Base-by-base conservation (phyloP, 2,113 vertebrate species). In the Varanus salvator region DNA sequence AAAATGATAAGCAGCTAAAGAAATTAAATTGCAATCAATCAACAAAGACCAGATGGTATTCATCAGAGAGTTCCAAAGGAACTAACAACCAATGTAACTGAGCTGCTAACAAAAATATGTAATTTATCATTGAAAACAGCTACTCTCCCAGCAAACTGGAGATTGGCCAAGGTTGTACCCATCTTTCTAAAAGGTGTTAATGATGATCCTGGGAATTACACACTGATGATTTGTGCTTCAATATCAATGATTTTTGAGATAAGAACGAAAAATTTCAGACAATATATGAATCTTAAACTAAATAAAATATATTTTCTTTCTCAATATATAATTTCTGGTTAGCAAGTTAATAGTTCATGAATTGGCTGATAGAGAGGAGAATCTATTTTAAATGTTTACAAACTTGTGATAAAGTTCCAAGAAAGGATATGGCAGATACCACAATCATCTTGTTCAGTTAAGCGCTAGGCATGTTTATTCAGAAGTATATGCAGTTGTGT, bases 81-180 rank as follows among this genome's bases (percentile, higher is more conserved):
- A 89, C 88, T 44, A 84, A 93, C 88, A 89, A 93, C 93, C 94
- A 94, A 68, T 80, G 44, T 94, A 94, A 94, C 88, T 92, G 89
- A 94, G 89, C 90, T 93, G 90, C 90, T 96, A 95, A 95, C 89
- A 94, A 93, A 96, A 96, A 95, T 93, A 95, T 89, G 85, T 92
- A 93, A 91, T 91, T 94, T 94, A 88, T 91, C 93, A 93, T 94
- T 94, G 94, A 95, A 96, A 95, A 80, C 81, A 94, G 48, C 86
- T 89, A 85, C 90, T 0, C 0, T 82, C 91, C 75, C 9, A 44
- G 93, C 93, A 90, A 78, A 77, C 86, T 93, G 94, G 93, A 96
- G 81, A 91, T 69, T 94, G 87, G 93, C 91, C 66, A 0, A 95
- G 93, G 93, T 60, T 91, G 76, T 94, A 95, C 91, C 91, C 89